Evolutionary conservation across 2,888 invertebrate genomes (phyloP).

Genomic region (Loripinus fragilis): DNA sequence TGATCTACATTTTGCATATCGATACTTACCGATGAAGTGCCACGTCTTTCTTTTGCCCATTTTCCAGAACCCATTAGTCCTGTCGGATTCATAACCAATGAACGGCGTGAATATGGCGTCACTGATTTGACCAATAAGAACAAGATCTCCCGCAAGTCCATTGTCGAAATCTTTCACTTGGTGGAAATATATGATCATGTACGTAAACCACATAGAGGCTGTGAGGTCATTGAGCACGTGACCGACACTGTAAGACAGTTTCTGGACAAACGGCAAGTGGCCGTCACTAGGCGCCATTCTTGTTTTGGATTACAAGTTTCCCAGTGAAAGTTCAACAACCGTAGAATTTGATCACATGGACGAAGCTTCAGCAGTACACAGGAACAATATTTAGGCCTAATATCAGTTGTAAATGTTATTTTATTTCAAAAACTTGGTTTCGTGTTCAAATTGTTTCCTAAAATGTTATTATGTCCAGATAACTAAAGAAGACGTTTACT

Average conservation of each 20-base stretch:
- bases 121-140: slow-evolving; percentile 91
- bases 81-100: slow-evolving; percentile 93
- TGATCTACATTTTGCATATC: no score
- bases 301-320: no score
- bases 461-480: no score
- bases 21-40: slow-evolving; percentile 92
- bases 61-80: slow-evolving; percentile 85
- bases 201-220: slow-evolving; percentile 97
- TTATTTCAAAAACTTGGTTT: no score
- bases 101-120: slow-evolving; percentile 95
- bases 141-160: slow-evolving; percentile 80
- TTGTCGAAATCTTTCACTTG: slow-evolving; percentile 84
- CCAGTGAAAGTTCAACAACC: no score
- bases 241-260: slow-evolving; percentile 87
- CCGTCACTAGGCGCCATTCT: slow-evolving; percentile 8
- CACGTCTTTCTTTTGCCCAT: slow-evolving; percentile 94
- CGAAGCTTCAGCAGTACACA: no score
- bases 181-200: slow-evolving; percentile 92
- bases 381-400: no score
- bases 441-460: no score
- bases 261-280: slow-evolving; percentile 49
- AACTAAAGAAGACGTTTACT: no score
- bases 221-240: slow-evolving; percentile 96
- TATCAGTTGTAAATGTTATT: no score
- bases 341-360: no score